phyloP scores from a whole-genome alignment of 2,888 invertebrate species.

The Pherbina coryleti region DNA sequence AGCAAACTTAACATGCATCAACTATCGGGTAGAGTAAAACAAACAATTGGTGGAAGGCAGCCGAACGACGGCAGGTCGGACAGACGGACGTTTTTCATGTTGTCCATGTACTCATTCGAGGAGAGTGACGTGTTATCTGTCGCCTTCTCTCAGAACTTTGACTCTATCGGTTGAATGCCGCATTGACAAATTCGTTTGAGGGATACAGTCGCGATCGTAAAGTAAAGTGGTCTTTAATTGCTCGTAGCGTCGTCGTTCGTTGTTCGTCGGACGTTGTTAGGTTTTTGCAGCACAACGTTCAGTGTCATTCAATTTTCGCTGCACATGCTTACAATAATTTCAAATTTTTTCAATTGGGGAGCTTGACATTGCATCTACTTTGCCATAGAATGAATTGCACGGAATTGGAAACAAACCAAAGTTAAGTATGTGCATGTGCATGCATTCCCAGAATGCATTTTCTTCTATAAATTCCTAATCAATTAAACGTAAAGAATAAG shows the following conservation, averaged over 20 bases:
- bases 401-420: not conserved
- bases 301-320: slow-evolving; percentile 35
- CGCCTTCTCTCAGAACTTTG: slow-evolving; percentile 69
- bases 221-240: slow-evolving; percentile 36
- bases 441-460: not conserved
- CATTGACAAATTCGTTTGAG: slow-evolving; percentile 39
- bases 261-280: slow-evolving; percentile 13
- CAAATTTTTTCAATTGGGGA: slow-evolving; percentile 32
- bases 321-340: slow-evolving; percentile 19
- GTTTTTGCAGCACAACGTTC: slow-evolving; percentile 9
- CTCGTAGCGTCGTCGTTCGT: slow-evolving; percentile 45
- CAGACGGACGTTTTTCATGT: slow-evolving; percentile 56
- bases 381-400: not conserved
- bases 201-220: slow-evolving; percentile 30
- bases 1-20: not conserved
- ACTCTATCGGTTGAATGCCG: slow-evolving; percentile 68
- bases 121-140: slow-evolving; percentile 69
- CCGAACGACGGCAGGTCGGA: slow-evolving; percentile 33
- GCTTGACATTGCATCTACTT: slow-evolving; percentile 36
- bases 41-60: slow-evolving; percentile 22
- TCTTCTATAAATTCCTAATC: too few species aligned
- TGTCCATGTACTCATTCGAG: slow-evolving; percentile 68
- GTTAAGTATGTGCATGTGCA: not conserved
- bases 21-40: not conserved
- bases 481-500: too few species aligned